Evolutionary conservation across 1,140 invertebrate genomes (phyloP), one percentile per base, ranked within the genome.

Genomic region (Pachypsylla venusta): DNA sequence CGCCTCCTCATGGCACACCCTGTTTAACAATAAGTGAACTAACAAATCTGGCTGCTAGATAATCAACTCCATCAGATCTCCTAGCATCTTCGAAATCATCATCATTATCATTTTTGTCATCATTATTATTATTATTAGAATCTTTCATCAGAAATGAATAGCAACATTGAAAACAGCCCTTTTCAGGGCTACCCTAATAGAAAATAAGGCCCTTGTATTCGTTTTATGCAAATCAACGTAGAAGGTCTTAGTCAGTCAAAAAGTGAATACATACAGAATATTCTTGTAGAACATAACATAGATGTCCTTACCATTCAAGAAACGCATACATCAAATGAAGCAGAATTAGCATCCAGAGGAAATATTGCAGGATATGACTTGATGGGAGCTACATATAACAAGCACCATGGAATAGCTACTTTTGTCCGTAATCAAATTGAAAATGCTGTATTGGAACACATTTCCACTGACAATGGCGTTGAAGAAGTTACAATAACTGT

Each of bases 381-480:
- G 20, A 27, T 27, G 20, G 54, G 54, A 28, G 54, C 25, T 7
- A 56, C 54, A 26, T 56, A 56, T 56, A 35, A 24, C 57, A 54
- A 61, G 60, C 2, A 63, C 63, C 5, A 63, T 64, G 14, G 64
- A 64, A 42, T 68, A n/a, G n/a, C n/a, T n/a, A n/a, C n/a, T n/a
- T n/a, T n/a, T n/a, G n/a, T n/a, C n/a, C 5, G 42, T 4, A 5
- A 4, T 48, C 7, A 48, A 7, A 10, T 48, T 4, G 42, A 48
- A 48, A 71, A 40, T 62, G 64, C 2, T 35, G 60, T 35, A 65
- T 70, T 7, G 67, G 71, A 54, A 66, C 67, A 55, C 67, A 70
- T 39, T 24, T 57, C 12, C 13, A 55, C 26, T 1, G 35, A 53
- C 1, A 30, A 58, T 25, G 56, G n/a, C 24, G 57, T 61, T 12